These are phyloP conservation scores for Orius insidiosus DNA, from an alignment of 1,140 invertebrate genomes.

Conservation along the genomic window DNA sequence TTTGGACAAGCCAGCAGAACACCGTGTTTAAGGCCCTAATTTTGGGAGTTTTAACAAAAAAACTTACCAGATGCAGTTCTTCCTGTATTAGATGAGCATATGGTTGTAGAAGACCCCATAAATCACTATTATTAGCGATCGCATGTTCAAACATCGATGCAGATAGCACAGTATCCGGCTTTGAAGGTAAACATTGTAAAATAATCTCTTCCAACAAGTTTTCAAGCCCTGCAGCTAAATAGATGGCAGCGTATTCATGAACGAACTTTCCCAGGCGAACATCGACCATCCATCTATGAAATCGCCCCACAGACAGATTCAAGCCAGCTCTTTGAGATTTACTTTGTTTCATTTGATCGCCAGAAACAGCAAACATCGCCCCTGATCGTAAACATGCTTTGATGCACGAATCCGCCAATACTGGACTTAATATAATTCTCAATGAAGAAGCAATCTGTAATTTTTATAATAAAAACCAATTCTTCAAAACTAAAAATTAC, in stretches of 20 bases:
- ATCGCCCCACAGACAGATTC: conserved; percentile 65
- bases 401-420: conserved; percentile 71
- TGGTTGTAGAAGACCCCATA: conserved; percentile 73
- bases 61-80: conserved; percentile 54
- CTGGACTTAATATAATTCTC: conserved; percentile 66
- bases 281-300: conserved; percentile 80
- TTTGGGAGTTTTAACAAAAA: neutral
- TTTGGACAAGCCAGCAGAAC: too few relatives aligned
- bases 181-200: conserved; percentile 49
- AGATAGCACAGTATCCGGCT: conserved; percentile 46
- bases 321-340: conserved; percentile 66
- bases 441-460: conserved; percentile 43
- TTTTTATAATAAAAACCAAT: neutral
- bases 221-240: conserved; percentile 73
- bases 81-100: conserved; percentile 79
- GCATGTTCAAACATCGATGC: conserved; percentile 63
- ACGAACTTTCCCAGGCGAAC: conserved; percentile 67
- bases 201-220: conserved; percentile 74
- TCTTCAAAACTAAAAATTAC: conserved; percentile 26
- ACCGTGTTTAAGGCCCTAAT: too few relatives aligned
- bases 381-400: conserved; percentile 75
- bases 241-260: conserved; percentile 62
- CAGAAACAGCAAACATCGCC: conserved; percentile 76
- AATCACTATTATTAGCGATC: conserved; percentile 68
- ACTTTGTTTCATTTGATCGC: conserved; percentile 60